Base-by-base conservation (phyloP, 2,797 vertebrate genomes). In the Anniella stebbinsi region DNA sequence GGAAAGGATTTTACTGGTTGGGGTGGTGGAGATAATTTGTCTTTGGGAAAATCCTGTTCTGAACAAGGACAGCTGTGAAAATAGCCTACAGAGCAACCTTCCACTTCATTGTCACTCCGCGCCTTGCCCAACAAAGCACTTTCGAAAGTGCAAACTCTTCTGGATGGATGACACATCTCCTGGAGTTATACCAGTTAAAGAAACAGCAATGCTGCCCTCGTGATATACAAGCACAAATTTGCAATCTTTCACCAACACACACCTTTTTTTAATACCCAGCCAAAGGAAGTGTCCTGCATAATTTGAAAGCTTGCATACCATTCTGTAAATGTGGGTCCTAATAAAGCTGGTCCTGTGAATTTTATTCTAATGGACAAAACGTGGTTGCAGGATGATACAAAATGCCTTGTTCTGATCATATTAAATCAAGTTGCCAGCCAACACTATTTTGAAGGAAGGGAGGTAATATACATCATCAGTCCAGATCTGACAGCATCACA, bases 21-120 rank as follows among this genome's bases (percentile, higher is more conserved):
- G 92, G 89, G 23, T 92, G 93, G 88, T 89, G 93, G 66, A 75
- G 9, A 95, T 93, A 28, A 91, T 94, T 88, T 89, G 92, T 63
- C 78, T 69, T 80, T 88, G 95, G 93, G 95, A 92, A 95, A 94
- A 91, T 75, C 86, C 88, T 45, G 12, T 13, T 85, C 86, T 45
- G 81, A 0, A 28, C 87, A 76, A 90, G 88, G 76, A 92, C 1
- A 36, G 86, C 3, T 92, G 89, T 88, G 90, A 83, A 82, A 90
- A 91, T 72, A 87, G 70, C 70, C 82, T 30, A 18, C 0, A 0
- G 25, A 2, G 21, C 45, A 87, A 84, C 80, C 86, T 92, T 9
- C 80, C 28, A 63, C 75, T 63, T 80, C 1, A 11, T 0, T 0
- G 33, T 77, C 72, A 2, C n/a, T 1, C 23, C 30, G 45, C 73